phyloP scores from a whole-genome alignment of 2,113 vertebrate genomes.

The Calypte anna region DNA sequence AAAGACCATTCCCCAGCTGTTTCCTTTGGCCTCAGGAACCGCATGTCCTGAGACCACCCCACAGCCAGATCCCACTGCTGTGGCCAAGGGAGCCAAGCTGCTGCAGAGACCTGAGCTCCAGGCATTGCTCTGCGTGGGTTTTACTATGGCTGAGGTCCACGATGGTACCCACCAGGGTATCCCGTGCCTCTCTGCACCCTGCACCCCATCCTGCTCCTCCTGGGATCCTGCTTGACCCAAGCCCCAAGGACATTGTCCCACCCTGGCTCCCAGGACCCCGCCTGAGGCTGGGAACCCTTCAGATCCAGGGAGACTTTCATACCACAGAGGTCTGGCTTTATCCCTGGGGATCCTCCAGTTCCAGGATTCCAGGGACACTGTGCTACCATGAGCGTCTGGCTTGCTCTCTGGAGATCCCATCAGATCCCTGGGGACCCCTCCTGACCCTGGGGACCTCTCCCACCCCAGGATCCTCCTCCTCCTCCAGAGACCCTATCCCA shows the following conservation, averaged over 20 bases:
- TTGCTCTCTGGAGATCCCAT: too few species aligned
- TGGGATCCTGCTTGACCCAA: background rate
- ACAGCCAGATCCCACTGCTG: background rate
- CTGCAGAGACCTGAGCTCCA: accelerated
- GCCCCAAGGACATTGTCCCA: background rate
- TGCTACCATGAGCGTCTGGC: background rate
- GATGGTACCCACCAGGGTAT: background rate
- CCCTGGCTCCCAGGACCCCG: background rate
- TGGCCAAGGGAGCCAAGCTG: accelerated
- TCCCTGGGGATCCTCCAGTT: background rate
- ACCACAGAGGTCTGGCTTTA: background rate
- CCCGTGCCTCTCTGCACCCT: accelerated
- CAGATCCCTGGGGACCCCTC: background rate
- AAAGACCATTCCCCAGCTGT: background rate
- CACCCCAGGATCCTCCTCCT: too few species aligned
- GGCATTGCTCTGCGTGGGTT: accelerated
- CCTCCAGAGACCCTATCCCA: too few species aligned
- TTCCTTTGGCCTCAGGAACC: background rate
- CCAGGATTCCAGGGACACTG: background rate
- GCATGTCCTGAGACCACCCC: background rate
- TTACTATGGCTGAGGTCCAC: accelerated
- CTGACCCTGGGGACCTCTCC: background rate
- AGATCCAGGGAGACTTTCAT: background rate
- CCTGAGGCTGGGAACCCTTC: background rate
- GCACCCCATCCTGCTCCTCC: background rate